Base-by-base conservation (phyloP, 1,140 invertebrate genomes). In the Lasioglossum albipes region DNA sequence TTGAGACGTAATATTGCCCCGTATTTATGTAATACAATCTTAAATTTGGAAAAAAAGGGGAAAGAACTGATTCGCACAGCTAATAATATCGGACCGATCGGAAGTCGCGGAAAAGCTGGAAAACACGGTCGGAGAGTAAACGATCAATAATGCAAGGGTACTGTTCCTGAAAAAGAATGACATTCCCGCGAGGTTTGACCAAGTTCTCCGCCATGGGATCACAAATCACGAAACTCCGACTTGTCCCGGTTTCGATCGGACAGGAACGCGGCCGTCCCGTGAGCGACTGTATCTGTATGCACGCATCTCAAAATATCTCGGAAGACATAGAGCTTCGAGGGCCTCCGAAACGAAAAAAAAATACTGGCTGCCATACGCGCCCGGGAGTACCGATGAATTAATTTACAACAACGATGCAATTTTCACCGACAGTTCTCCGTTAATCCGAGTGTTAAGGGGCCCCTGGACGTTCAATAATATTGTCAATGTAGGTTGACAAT, bases 301-400 rank as follows among this genome's bases (percentile, higher is more conserved):
- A 69, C 75, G 18, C 42, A 62, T 78, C 75, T 78, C 57, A 41
- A 78, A 78, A 78, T 78, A 71, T 71, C 75, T 52, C 9, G 27
- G 27, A 45, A 61, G 54, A 45, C 22, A 45, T 36, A 61, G 36
- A 36, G 75, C 42, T 45, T 45, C 45, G 16, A 7, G 7, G 62
- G 13, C 18, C 12, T 45, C 31, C 7, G 41, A 36, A 68, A 49
- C 7, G 41, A 70, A 62, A 41, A 45, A 70, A 5, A 36, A 36
- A 36, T 36, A 59, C 54, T 7, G 6, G 57, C 57, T 59, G 7
- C 57, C 5, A n/a, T n/a, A 59, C 18, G n/a, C 20, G 22, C 7
- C 57, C 57, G 57, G 0, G 20, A 59, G 20, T 0, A 9, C 7
- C 52, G 16, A 4, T 6, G 52, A n/a, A 59, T n/a, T 20, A 0